phyloP scores from a whole-genome alignment of 2,797 vertebrate species.

The Sebastes iracundus region DNA sequence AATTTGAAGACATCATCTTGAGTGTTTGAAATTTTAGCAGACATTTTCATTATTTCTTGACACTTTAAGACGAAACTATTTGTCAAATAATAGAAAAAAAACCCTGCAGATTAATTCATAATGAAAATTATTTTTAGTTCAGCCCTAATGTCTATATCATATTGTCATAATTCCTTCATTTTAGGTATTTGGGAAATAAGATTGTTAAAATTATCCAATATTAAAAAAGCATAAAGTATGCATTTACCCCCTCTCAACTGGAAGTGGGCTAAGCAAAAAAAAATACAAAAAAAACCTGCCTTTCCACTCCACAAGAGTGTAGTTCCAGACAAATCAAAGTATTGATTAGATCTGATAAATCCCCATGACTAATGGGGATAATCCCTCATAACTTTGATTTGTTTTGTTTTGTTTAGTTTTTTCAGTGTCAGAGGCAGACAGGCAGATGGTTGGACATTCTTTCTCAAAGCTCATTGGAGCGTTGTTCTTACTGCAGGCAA shows the following conservation, averaged over 20 bases:
- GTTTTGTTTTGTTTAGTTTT: background rate
- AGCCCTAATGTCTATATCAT: background rate
- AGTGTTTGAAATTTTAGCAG: background rate
- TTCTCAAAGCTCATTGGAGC: conserved; percentile 48
- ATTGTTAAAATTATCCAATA: background rate
- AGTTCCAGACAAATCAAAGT: background rate
- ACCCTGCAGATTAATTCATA: background rate
- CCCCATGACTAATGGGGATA: background rate
- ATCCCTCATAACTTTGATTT: background rate
- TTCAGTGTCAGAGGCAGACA: background rate
- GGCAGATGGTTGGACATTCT: conserved; percentile 40
- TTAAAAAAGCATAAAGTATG: background rate
- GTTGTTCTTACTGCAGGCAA: conserved; percentile 23
- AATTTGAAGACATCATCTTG: background rate
- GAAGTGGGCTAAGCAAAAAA: background rate
- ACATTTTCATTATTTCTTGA: background rate
- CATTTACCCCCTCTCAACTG: background rate
- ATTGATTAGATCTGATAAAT: background rate
- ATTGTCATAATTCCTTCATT: background rate
- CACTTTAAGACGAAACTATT: background rate
- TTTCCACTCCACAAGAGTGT: background rate
- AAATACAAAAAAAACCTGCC: accelerated
- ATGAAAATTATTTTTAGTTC: background rate
- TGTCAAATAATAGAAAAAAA: background rate
- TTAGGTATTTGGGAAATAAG: background rate